Evolutionary conservation across 2,113 vertebrate genomes (phyloP), one percentile per base, ranked within the genome.

Genomic region (Oryzias melastigma): DNA sequence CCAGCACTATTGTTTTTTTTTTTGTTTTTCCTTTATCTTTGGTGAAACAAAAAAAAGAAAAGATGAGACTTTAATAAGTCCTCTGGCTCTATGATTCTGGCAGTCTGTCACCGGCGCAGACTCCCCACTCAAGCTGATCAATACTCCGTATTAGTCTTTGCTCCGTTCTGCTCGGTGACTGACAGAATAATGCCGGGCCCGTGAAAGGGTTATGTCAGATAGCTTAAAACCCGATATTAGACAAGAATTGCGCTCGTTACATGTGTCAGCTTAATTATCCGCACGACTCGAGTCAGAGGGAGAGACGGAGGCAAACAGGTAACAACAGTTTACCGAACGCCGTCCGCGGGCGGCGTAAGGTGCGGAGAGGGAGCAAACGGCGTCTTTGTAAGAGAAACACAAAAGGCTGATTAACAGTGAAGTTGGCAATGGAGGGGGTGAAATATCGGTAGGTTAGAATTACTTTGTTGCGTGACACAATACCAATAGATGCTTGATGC

Each of bases 261-360:
- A 93, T 92, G 91, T 94, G 94, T 94, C 94, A 96, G 89, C 86
- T 92, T 96, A 93, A 95, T 95, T 95, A 95, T 95, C 92, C 82
- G 88, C 87, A 88, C 84, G 90, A 90, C 91, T 91, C 93, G 91
- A 95, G 90, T 91, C 73, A 84, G 88, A 91, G 86, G 82, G 75
- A 54, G 86, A 83, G 75, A 54, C 50, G 42, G 91, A 85, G 86
- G 74, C 88, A 82, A 91, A 86, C 92, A 95, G 92, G 93, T 96
- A 93, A 61, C 74, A 87, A 65, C 80, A 88, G 81, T 84, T 86
- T 70, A 65, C 19, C 85, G 89, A 92, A 89, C 89, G 92, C 88
- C 91, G 88, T 87, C 88, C 88, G 82, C 71, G 63, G 78, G 90
- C 91, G 91, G 80, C 88, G 88, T 73, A 84, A 85, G 85, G 83